Evolutionary conservation across 2,888 invertebrate genomes (phyloP).

Genomic region (Crocallis elinguaria): DNA sequence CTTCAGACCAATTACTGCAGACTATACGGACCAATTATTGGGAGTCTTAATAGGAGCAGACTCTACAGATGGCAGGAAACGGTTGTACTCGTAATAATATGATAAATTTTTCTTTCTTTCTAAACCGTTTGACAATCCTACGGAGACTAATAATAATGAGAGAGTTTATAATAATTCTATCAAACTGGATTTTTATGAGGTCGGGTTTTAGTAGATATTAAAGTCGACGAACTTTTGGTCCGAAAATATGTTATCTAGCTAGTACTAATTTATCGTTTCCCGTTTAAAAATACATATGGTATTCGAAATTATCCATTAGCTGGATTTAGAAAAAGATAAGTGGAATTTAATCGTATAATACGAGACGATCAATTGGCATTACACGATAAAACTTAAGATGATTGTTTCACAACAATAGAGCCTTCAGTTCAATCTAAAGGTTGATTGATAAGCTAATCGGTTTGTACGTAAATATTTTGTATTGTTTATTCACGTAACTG

Average conservation of each 20-base stretch:
- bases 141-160: slow-evolving; percentile 41
- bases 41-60: slow-evolving; percentile 38
- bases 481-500: neutral
- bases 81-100: slow-evolving; percentile 35
- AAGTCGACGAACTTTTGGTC: neutral
- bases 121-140: no score
- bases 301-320: neutral
- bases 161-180: slow-evolving; percentile 38
- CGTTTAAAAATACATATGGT: slow-evolving; percentile 2
- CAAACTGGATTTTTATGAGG: slow-evolving; percentile 31
- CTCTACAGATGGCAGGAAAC: slow-evolving; percentile 20
- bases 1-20: slow-evolving; percentile 39
- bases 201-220: neutral
- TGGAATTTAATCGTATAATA: slow-evolving; percentile 8
- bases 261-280: slow-evolving; percentile 1
- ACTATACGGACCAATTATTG: slow-evolving; percentile 41
- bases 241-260: no score
- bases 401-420: neutral
- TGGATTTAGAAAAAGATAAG: slow-evolving; percentile 21
- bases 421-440: neutral
- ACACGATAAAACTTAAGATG: slow-evolving; percentile 7
- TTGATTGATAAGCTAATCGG: slow-evolving; percentile 5
- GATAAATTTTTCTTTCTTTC: slow-evolving; percentile 26
- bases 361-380: slow-evolving; percentile 18
- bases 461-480: neutral